Base-by-base conservation (phyloP, 2,113 vertebrate genomes). In the Isurus oxyrinchus region DNA sequence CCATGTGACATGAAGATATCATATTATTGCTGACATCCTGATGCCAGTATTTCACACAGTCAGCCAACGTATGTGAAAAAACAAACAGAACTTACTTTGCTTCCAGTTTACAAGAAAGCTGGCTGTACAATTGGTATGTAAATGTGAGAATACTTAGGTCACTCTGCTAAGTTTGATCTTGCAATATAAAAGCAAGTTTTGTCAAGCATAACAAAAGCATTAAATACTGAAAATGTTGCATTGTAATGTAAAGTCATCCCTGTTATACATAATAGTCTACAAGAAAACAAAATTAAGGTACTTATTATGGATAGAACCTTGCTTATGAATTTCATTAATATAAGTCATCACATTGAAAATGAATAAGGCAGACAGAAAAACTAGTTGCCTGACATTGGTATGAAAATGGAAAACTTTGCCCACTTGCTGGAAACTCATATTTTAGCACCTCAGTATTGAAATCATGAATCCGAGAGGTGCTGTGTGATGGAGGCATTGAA, bases 371-470 rank as follows among this genome's bases (percentile, higher is more conserved):
- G 61, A n/a, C 61, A 66, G 93, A 95, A 55, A 72, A 49, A 35
- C 40, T 16, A 49, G 63, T 31, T 11, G 10, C 3, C 13, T 72
- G 49, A 31, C 3, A 72, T 84, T 81, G 40, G 40, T 84, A 31
- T 13, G 49, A 95, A 72, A 27, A 94, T 67, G 21, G 63, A 25
- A n/a, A 95, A 55, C 40, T 53, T 53, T 55, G 66, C 23, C 44
- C 27, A 69, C 49, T 49, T 95, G 94, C 67, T 72, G 21, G 88
- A n/a, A 91, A 91, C 88, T 55, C 55, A 91, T 91, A 59, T 59
- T 84, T 59, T 59, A 91, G 55, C 55, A 55, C 55, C 49, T 91
- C 57, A 35, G 13, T 91, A 4, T 59, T 72, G 35, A 95, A 72
- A 95, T 10, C 67, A 72, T 31, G 66, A 95, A 93, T 93, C 63